Percentiles rank a stretch among this genome's conserved stretches.
phyloP scores from a whole-genome alignment of 2,797 vertebrate species.

The Leptatherina wallacei region DNA sequence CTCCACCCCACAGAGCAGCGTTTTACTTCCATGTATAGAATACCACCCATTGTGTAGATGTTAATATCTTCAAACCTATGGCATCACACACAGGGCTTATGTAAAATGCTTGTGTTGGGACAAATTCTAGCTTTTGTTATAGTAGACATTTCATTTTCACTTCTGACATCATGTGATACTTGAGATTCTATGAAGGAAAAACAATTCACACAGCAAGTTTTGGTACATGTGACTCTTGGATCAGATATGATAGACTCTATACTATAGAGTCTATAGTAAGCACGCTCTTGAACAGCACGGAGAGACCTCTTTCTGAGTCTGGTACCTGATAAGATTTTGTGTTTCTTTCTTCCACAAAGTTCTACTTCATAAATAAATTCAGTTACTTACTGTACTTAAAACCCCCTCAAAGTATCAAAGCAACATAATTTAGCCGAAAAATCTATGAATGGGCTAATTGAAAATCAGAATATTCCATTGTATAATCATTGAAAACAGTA shows the following conservation, averaged over 20 bases:
- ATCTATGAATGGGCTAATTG: not conserved
- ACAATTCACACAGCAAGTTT: not conserved
- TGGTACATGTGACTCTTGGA: constrained; percentile 1
- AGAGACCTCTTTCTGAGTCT: too few relatives aligned
- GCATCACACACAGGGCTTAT: constrained; percentile 1
- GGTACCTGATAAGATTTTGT: too few relatives aligned
- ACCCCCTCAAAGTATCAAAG: not conserved
- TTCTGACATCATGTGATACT: not conserved
- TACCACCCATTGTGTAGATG: constrained; percentile 15
- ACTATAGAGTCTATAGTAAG: not conserved
- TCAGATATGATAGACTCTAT: not conserved
- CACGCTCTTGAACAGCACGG: too few relatives aligned
- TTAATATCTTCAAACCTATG: constrained; percentile 23
- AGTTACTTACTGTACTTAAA: not conserved
- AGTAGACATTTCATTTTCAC: constrained; percentile 8
- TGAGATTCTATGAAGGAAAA: not conserved
- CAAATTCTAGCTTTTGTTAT: constrained; percentile 16
- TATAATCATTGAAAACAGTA: not conserved
- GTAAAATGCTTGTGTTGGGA: constrained; percentile 27
- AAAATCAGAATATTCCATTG: not conserved
- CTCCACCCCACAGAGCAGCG: constrained; percentile 44
- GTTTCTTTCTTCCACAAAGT: not conserved
- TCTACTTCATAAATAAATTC: not conserved
- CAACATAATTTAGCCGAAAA: not conserved
- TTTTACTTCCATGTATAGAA: constrained; percentile 33